Evolutionary conservation across 2,888 invertebrate genomes (phyloP).

Genomic region (Vandiemenella viatica): DNA sequence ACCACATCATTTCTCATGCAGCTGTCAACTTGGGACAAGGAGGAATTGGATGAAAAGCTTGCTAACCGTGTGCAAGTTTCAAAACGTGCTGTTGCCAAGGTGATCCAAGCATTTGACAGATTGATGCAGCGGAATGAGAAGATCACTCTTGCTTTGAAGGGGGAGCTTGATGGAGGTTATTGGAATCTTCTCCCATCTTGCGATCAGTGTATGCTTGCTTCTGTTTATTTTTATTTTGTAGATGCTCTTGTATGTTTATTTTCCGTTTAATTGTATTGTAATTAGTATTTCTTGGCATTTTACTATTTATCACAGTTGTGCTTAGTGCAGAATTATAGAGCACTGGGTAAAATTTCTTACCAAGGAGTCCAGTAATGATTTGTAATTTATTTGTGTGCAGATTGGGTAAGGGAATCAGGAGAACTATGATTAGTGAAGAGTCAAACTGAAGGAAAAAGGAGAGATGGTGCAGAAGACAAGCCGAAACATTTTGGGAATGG

Average conservation of each 20-base stretch:
- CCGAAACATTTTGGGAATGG: no score
- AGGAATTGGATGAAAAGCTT: constrained; percentile 88
- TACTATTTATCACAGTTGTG: no score
- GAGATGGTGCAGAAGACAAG: no score
- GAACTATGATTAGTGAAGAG: no score
- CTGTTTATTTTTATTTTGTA: background rate
- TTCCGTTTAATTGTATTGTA: background rate
- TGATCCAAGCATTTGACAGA: constrained; percentile 90
- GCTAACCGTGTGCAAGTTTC: constrained; percentile 93
- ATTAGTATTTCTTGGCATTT: no score
- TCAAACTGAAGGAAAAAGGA: no score
- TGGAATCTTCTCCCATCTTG: constrained; percentile 15
- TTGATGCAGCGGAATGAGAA: constrained; percentile 92
- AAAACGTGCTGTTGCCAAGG: constrained; percentile 89
- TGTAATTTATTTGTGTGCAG: no score
- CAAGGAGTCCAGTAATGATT: no score
- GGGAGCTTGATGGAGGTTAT: constrained; percentile 54
- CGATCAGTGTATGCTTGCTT: constrained; percentile 15
- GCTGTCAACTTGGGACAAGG: constrained; percentile 93
- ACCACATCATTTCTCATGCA: constrained; percentile 92
- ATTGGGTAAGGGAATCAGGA: no score
- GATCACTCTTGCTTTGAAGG: constrained; percentile 75
- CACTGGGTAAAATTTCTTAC: no score
- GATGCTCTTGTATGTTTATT: constrained; percentile 8
- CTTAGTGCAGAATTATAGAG: no score